These are phyloP conservation scores for Aleadryas rufinucha DNA, from an alignment of 2,113 vertebrate species.

Conservation along the genomic window DNA sequence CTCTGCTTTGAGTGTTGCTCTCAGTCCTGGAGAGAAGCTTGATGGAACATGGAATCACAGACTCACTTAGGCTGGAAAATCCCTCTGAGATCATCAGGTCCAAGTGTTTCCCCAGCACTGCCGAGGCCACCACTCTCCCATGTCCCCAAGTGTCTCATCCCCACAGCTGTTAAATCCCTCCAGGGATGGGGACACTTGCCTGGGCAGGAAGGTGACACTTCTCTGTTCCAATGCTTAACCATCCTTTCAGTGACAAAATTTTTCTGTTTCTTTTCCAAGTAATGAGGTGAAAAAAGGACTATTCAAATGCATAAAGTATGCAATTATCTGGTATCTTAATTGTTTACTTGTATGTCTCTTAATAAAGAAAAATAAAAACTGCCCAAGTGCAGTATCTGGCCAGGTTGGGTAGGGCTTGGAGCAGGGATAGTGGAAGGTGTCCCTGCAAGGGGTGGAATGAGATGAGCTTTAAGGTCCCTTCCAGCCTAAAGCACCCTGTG, in stretches of 20 bases:
- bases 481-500: not conserved
- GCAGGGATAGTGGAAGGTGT: not conserved
- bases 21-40: not conserved
- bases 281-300: not conserved
- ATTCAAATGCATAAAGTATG: not conserved
- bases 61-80: not conserved
- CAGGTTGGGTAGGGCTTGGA: not conserved
- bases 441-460: not conserved
- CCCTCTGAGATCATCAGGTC: not conserved
- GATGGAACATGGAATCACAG: not conserved
- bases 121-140: not conserved
- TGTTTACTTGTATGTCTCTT: not conserved
- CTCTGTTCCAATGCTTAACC: not conserved
- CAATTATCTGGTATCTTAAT: not conserved
- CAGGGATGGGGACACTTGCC: not conserved
- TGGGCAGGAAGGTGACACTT: not conserved
- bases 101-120: not conserved
- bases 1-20: not conserved
- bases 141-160: not conserved
- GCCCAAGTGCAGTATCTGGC: not conserved
- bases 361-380: not conserved
- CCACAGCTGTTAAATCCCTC: not conserved
- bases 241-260: not conserved
- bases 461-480: not conserved
- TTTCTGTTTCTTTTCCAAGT: not conserved